phyloP scores from a whole-genome alignment of 2,888 invertebrate species.

The Cyclophora albipunctata region DNA sequence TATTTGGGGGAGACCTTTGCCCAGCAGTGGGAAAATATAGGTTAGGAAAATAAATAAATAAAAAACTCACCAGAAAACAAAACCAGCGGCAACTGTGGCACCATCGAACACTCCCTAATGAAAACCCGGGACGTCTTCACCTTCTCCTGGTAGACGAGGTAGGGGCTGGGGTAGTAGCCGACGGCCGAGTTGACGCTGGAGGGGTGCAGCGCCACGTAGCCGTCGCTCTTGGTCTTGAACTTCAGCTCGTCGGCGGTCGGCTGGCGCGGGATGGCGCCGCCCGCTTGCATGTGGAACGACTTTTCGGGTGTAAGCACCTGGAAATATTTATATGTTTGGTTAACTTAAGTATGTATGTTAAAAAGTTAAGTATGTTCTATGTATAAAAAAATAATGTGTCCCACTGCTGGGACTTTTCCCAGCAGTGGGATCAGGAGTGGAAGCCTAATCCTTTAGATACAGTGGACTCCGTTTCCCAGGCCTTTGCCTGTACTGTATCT shows the following conservation, averaged over 20 bases:
- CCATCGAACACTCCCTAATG: constrained; percentile 87
- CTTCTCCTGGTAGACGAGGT: constrained; percentile 88
- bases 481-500: too few relatives aligned
- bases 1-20: too few relatives aligned
- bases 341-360: too few relatives aligned
- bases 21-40: too few relatives aligned
- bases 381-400: too few relatives aligned
- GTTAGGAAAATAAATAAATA: too few relatives aligned
- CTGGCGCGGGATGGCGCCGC: constrained; percentile 83
- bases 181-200: constrained; percentile 83
- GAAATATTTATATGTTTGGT: neutral
- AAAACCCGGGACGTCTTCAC: constrained; percentile 86
- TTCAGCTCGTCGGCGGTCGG: constrained; percentile 82
- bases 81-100: constrained; percentile 83
- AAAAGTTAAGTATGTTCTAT: too few relatives aligned
- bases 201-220: constrained; percentile 83
- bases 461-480: too few relatives aligned
- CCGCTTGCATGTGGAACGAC: constrained; percentile 81
- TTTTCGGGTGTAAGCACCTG: constrained; percentile 84
- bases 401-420: too few relatives aligned
- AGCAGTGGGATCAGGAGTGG: too few relatives aligned
- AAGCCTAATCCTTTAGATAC: too few relatives aligned
- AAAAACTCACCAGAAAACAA: constrained; percentile 76
- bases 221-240: constrained; percentile 84
- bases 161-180: constrained; percentile 82